Base-by-base conservation (phyloP, 2,797 vertebrate genomes). In the Orestias chungarensis region DNA sequence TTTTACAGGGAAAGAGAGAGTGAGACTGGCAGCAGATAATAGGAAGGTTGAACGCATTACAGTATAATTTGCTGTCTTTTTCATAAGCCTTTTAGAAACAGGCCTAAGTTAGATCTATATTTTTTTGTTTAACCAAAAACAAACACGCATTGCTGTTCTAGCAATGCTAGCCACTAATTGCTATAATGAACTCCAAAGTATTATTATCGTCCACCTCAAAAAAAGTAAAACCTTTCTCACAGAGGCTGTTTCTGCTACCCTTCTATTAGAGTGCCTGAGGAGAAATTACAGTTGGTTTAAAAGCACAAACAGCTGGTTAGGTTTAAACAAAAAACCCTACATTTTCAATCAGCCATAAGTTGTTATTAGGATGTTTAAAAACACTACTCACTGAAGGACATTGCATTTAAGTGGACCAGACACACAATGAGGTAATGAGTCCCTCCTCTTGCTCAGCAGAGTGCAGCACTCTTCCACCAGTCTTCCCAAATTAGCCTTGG, bases 401-500 rank as follows among this genome's bases (percentile, higher is more conserved):
- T 49, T 65, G 66, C 69, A 71, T 69, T n/a, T 14, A 57, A 75
- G 71, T 2, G 33, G 6, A 54, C 35, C 57, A 68, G 33, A 76
- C 64, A 70, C 73, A 62, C 55, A 43, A 42, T 43, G 54, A 68
- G 72, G 27, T 59, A 67, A 70, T 81, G 86, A 90, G 74, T 88
- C 74, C 86, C 42, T 69, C 27, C 70, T 84, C 71, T 72, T 69
- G 73, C 88, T 83, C 83, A 65, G 43, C 64, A 67, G 31, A 78
- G 79, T 78, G 35, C 40, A 55, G 71, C 76, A 31, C 62, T 86
- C 68, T 74, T 78, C 83, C 80, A 79, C 35, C 68, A 80, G 66
- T 74, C 71, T 78, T 81, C 87, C 82, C 61, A 74, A 87, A 87
- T 89, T 86, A 91, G 87, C 78, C 67, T 69, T 75, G 81, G 70